These are phyloP conservation scores for Ooceraea biroi DNA, from an alignment of 1,140 invertebrate genomes.

Conservation along the genomic window DNA sequence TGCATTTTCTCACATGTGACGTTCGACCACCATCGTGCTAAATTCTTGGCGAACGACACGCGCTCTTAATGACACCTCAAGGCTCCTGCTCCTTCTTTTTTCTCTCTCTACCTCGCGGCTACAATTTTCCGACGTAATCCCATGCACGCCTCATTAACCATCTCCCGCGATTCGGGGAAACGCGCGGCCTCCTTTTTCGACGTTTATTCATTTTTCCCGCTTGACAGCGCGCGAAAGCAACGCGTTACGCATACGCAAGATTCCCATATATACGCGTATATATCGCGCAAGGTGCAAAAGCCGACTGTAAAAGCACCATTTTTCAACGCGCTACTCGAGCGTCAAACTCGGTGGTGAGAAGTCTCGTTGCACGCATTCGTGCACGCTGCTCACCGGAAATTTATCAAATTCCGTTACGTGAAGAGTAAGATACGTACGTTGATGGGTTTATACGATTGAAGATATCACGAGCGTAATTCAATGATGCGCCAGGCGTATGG, in stretches of 20 bases:
- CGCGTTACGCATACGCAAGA: background rate
- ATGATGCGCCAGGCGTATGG: background rate
- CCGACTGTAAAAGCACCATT: conserved; percentile 18
- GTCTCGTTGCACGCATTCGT: conserved; percentile 19
- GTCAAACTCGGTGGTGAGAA: conserved; percentile 17
- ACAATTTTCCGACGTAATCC: conserved; percentile 17
- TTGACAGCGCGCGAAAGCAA: conserved; percentile 3
- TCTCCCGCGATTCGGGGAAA: conserved; percentile 15
- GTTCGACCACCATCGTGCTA: conserved; percentile 17
- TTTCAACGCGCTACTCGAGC: conserved; percentile 23
- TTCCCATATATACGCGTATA: conserved; percentile 2
- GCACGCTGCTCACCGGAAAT: conserved; percentile 30
- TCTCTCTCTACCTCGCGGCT: background rate
- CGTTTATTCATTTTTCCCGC: conserved; percentile 8
- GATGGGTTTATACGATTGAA: conserved; percentile 44
- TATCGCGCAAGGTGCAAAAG: conserved; percentile 7
- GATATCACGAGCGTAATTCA: conserved; percentile 48
- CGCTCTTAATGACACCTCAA: conserved; percentile 55
- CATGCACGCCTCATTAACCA: conserved; percentile 32
- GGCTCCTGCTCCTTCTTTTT: conserved; percentile 15
- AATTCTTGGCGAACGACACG: conserved; percentile 50
- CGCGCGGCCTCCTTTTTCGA: conserved; percentile 43
- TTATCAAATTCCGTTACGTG: conserved; percentile 52
- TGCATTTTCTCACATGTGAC: conserved; percentile 40
- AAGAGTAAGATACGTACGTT: conserved; percentile 19